Conservation (phyloP, 2,113 vertebrate genomes). For the Cathartes aura region DNA sequence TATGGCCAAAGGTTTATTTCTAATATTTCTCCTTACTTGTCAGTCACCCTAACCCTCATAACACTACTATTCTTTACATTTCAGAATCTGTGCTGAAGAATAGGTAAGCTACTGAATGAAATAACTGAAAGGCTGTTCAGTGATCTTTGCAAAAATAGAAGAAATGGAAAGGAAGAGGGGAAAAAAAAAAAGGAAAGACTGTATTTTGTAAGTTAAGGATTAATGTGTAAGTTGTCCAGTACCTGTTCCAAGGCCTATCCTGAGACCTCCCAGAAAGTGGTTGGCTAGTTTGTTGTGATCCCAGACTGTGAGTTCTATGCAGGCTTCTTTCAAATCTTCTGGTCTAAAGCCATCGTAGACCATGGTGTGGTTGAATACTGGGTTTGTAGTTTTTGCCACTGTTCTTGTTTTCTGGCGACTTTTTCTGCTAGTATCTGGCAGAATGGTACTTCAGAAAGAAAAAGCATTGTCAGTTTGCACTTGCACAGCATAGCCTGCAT, state of each 20-base stretch:
- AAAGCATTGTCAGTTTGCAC: not conserved
- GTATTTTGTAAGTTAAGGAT: not conserved
- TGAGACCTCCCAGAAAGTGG: constrained; percentile 89
- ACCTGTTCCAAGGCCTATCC: constrained; percentile 93
- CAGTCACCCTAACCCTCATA: not conserved
- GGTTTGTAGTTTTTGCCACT: constrained; percentile 85
- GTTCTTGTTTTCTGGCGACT: constrained; percentile 90
- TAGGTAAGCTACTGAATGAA: not conserved
- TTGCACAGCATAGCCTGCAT: not conserved
- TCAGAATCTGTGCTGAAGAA: not conserved
- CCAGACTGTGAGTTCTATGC: constrained; percentile 93
- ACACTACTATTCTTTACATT: not conserved
- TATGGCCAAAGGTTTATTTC: not conserved
- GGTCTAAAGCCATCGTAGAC: constrained; percentile 89
- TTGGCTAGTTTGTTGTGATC: constrained; percentile 88
- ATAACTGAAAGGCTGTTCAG: not conserved
- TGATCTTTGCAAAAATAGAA: not conserved
- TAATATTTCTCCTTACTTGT: not conserved
- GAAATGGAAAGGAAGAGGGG: not conserved
- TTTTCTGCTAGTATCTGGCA: constrained; percentile 89
- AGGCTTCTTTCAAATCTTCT: constrained; percentile 89
- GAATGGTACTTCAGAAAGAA: constrained; percentile 80
- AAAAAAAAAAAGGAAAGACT: not conserved
- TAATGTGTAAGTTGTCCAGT: not conserved
- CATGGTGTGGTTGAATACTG: constrained; percentile 95